A percentile compares a stretch with the other conserved stretches of the same genome.
Evolutionary conservation across 2,113 vertebrate genomes (phyloP).

Genomic region (Isichthys henryi): DNA sequence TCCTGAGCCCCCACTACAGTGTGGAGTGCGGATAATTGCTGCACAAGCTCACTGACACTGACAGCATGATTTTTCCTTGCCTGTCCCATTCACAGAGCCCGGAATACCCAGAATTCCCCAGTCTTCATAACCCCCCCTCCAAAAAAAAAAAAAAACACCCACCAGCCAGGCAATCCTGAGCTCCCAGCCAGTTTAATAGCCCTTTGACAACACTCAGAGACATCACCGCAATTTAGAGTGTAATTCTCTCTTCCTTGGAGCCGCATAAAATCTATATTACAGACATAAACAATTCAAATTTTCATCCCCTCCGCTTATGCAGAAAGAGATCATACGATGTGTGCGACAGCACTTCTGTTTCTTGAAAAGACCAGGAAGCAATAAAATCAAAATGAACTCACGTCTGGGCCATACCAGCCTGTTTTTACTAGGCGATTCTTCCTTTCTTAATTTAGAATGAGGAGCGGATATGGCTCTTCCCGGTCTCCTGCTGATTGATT

Average conservation of each 20-base stretch:
- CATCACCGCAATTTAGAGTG: constrained; percentile 61
- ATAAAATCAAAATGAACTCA: constrained; percentile 40
- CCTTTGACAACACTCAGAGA: constrained; percentile 48
- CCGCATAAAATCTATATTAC: constrained; percentile 65
- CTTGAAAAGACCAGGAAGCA: constrained; percentile 47
- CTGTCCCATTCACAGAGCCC: constrained; percentile 14
- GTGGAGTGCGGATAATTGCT: constrained; percentile 34
- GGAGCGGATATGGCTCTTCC: constrained; percentile 27
- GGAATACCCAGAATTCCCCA: constrained; percentile 20
- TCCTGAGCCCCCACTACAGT: constrained; percentile 38
- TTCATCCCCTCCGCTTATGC: constrained; percentile 51
- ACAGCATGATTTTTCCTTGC: constrained; percentile 39
- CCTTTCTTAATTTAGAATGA: constrained; percentile 12
- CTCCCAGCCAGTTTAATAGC: constrained; percentile 40
- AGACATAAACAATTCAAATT: constrained; percentile 57
- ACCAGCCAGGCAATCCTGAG: constrained; percentile 39
- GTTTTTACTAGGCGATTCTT: constrained; percentile 13
- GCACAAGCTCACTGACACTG: constrained; percentile 48
- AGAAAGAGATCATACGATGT: constrained; percentile 51
- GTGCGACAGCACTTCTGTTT: constrained; percentile 49
- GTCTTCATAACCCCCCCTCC: constrained; percentile 33
- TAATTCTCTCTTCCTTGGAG: constrained; percentile 62
- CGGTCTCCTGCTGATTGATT: neutral
- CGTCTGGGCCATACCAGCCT: constrained; percentile 30
- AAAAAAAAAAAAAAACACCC: neutral